Percentiles rank a stretch among this genome's conserved stretches.
Evolutionary conservation across 2,888 invertebrate genomes (phyloP).

Genomic region (Teinopalpus imperialis): DNA sequence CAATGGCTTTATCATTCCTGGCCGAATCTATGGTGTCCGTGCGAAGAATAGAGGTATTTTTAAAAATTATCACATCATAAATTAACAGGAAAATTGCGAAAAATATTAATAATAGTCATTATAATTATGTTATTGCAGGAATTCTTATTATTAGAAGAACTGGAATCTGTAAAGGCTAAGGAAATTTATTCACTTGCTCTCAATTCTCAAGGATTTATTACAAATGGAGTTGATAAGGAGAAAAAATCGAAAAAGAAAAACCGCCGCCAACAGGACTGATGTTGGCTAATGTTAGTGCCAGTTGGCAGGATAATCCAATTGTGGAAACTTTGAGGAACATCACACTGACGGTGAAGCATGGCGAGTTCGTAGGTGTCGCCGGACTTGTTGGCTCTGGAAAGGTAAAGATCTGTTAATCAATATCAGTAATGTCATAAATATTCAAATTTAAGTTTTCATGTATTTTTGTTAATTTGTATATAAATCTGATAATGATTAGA

Average conservation of each 20-base stretch:
- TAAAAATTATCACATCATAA: too few relatives aligned
- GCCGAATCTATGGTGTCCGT: constrained; percentile 85
- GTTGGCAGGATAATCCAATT: constrained; percentile 69
- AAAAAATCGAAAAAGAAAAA: constrained; percentile 42
- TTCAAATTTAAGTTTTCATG: too few relatives aligned
- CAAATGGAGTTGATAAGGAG: constrained; percentile 51
- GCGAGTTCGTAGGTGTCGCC: constrained; percentile 85
- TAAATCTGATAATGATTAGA: too few relatives aligned
- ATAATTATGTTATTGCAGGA: constrained; percentile 46
- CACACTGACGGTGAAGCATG: constrained; percentile 72
- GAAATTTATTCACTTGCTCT: constrained; percentile 34
- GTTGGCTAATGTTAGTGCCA: constrained; percentile 63
- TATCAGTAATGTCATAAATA: too few relatives aligned
- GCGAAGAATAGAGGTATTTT: constrained; percentile 81
- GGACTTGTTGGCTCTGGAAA: constrained; percentile 91
- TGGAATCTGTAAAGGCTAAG: constrained; percentile 45
- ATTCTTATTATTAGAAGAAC: constrained; percentile 67
- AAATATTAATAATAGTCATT: too few relatives aligned
- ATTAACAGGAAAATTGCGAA: too few relatives aligned
- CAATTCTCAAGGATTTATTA: constrained; percentile 31
- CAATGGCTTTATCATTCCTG: constrained; percentile 80
- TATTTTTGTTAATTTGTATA: too few relatives aligned
- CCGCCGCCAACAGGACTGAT: constrained; percentile 51
- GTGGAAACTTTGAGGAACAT: constrained; percentile 80
- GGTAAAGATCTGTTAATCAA: too few relatives aligned